These are phyloP conservation scores for Drosophila tanythrix DNA, from an alignment of 2,888 invertebrate species.

Conservation along the genomic window DNA sequence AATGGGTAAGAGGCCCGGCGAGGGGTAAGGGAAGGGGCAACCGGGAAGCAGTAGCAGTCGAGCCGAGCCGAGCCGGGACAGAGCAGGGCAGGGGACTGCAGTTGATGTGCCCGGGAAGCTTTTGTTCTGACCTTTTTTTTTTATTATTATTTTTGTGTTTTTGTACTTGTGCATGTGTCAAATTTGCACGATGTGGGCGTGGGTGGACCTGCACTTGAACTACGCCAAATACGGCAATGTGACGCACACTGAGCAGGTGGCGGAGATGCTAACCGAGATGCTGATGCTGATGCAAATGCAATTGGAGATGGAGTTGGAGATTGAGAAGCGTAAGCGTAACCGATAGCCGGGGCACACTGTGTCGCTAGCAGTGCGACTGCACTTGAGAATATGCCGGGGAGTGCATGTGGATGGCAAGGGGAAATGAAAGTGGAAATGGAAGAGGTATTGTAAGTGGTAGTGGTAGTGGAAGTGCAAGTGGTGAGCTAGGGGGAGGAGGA, in stretches of 20 bases:
- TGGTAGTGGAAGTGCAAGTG: background rate
- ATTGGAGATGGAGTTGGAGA: conserved; percentile 5
- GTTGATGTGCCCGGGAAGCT: conserved; percentile 30
- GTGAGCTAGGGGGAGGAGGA: background rate
- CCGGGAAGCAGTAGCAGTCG: background rate
- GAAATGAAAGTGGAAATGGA: background rate
- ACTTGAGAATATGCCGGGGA: conserved; percentile 32
- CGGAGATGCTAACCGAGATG: conserved; percentile 8
- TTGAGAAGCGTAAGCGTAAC: conserved; percentile 22
- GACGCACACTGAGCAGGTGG: conserved; percentile 7
- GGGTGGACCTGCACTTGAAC: conserved; percentile 70
- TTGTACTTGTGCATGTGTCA: conserved; percentile 83
- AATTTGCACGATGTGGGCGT: conserved; percentile 43
- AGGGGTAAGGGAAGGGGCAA: background rate
- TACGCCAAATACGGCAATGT: conserved; percentile 51
- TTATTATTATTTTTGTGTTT: conserved; percentile 14
- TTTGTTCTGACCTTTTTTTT: conserved; percentile 59
- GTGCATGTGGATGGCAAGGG: background rate
- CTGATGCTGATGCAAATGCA: background rate
- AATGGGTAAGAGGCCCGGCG: background rate
- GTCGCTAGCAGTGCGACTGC: conserved; percentile 41
- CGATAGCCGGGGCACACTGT: conserved; percentile 29
- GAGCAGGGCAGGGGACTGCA: conserved; percentile 9
- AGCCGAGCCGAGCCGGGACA: background rate
- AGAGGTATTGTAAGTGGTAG: conserved; percentile 3